phyloP scores from a whole-genome alignment of 1,140 invertebrate species.

The Papilio polytes region DNA sequence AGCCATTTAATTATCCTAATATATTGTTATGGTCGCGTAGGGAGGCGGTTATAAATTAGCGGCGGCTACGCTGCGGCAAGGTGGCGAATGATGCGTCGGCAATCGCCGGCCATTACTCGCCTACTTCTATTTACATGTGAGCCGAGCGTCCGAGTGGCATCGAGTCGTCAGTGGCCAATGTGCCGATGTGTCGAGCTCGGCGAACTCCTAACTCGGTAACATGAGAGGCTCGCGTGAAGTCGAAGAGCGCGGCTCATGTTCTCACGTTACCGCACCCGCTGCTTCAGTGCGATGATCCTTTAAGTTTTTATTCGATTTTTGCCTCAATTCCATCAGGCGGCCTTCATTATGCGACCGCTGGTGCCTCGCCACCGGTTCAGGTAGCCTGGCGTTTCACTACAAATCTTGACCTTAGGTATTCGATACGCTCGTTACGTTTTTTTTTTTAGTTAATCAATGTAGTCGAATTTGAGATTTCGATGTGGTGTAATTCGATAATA shows the following conservation, averaged over 20 bases:
- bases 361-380: conserved; percentile 76
- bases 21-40: conserved; percentile 78
- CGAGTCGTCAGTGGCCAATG: background rate
- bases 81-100: conserved; percentile 62
- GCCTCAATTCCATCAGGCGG: conserved; percentile 70
- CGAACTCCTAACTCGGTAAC: conserved; percentile 19
- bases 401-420: conserved; percentile 79
- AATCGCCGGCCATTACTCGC: conserved; percentile 34
- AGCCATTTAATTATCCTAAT: conserved; percentile 84
- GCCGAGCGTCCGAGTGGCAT: background rate
- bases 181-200: background rate
- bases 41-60: conserved; percentile 64
- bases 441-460: conserved; percentile 73
- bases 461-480: conserved; percentile 67
- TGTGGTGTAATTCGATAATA: conserved; percentile 55
- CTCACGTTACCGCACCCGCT: conserved; percentile 64
- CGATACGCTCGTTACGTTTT: conserved; percentile 73
- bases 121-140: conserved; percentile 25
- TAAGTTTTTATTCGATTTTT: conserved; percentile 76
- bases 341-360: conserved; percentile 78
- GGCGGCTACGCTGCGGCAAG: conserved; percentile 49
- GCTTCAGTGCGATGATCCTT: conserved; percentile 75
- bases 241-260: conserved; percentile 41
- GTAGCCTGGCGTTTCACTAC: conserved; percentile 73
- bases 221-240: conserved; percentile 29